Evolutionary conservation across 2,888 invertebrate species (phyloP), one percentile per base, ranked within the genome.

Genomic region (Diarsia brunnea): DNA sequence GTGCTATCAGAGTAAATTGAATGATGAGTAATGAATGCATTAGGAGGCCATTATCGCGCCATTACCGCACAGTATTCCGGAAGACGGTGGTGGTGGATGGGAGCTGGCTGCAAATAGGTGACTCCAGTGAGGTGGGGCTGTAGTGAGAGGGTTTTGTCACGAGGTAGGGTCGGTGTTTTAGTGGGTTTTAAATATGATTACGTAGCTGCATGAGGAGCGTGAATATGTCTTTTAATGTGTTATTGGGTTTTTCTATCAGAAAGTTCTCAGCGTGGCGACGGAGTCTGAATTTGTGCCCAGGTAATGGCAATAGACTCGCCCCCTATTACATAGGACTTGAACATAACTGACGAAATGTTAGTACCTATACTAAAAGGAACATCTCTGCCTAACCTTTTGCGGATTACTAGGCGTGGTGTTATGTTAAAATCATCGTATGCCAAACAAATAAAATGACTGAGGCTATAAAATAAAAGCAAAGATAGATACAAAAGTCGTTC

Each of bases 1-100:
- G 14, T 38, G 45, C 74, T 66, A 43, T 55, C 61, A 53, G 43
- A 10, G 31, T 45, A 38, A 69, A 78, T 78, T 51, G n/a, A 69
- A 72, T 69, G n/a, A 65, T 65, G 19, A 71, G 53, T 51, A 83
- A 83, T 83, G 68, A 66, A 78, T 69, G 60, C 45, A 79, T 83
- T 83, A 67, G 31, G 21, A 21, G 14, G 31, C 78, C 68, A 81
- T 82, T 82, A 83, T n/a, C 27, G 0, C 4, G 47, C 60, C 69
- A 81, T 81, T 81, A 69, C 58, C 38, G 76, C 67, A 43, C 74
- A 43, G 19, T 31, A 45, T 68, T 19, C 58, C 61, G 73, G 66
- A 73, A 69, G 69, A 38, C 4, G 38, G 21, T 24, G n/a, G 47
- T n/a, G 63, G 16, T 14, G n/a, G 21, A 61, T 27, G 60, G 61